A percentile compares a stretch with the other conserved stretches of the same genome.
Evolutionary conservation across 2,797 vertebrate genomes (phyloP).

Genomic region (Gymnopithys bicolor): DNA sequence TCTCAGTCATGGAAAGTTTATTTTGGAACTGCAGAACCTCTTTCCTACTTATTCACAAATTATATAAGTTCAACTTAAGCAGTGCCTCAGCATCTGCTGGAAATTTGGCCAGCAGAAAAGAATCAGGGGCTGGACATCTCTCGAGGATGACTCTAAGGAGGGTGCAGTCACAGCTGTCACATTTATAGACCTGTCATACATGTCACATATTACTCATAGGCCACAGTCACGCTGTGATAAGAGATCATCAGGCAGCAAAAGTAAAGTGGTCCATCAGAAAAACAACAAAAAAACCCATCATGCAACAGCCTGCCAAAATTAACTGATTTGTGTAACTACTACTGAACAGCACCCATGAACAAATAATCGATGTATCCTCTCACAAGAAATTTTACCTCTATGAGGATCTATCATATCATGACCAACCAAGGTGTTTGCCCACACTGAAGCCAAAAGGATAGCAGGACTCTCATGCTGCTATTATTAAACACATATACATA

Average conservation of each 20-base stretch:
- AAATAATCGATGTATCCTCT: background rate
- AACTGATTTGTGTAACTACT: background rate
- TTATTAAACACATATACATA: background rate
- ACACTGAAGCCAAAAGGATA: background rate
- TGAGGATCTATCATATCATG: background rate
- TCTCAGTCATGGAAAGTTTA: background rate
- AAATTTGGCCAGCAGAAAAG: background rate
- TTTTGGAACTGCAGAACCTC: background rate
- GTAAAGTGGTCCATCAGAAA: background rate
- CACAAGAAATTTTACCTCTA: background rate
- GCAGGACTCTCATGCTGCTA: background rate
- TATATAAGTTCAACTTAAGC: background rate
- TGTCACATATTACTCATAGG: rapidly evolving
- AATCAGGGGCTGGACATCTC: background rate
- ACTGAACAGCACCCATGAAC: background rate
- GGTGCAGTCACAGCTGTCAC: background rate
- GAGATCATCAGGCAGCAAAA: background rate
- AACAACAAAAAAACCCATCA: background rate
- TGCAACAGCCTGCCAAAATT: background rate
- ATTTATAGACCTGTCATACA: background rate
- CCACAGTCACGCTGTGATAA: background rate
- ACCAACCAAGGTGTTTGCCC: background rate
- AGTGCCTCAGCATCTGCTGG: background rate
- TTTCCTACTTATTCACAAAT: background rate
- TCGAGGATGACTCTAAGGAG: background rate